Conservation (phyloP, 2,888 invertebrate genomes). For the Heliconius aoede region DNA sequence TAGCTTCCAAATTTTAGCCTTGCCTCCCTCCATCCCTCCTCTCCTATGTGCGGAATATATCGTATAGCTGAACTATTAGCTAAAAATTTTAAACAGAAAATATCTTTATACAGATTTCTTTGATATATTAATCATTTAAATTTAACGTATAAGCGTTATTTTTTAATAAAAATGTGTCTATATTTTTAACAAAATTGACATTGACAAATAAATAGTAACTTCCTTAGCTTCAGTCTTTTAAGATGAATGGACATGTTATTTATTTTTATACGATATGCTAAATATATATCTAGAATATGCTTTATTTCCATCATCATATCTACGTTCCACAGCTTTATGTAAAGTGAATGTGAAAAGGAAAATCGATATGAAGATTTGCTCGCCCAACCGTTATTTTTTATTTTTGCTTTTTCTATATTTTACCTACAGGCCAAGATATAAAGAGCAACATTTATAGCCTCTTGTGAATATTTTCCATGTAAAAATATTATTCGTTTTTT, state of each 20-base stretch:
- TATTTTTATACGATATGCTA: neutral
- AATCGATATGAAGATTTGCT: conserved; percentile 41
- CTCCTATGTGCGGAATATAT: no score
- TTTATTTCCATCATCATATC: neutral
- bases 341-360: conserved; percentile 40
- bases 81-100: no score
- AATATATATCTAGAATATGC: neutral
- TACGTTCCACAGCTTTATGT: conserved; percentile 29
- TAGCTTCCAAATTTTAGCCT: no score
- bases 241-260: neutral
- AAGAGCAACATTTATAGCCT: conserved; percentile 31
- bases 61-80: no score
- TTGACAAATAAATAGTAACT: neutral
- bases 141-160: neutral
- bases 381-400: conserved; percentile 37
- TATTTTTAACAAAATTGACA: no score
- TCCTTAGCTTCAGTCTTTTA: neutral
- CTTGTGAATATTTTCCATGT: conserved; percentile 13
- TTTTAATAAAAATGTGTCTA: no score
- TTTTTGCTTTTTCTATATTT: conserved; percentile 36
- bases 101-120: no score
- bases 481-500: neutral
- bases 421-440: conserved; percentile 20
- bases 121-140: neutral
- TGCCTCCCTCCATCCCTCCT: no score